Conservation (phyloP, 2,113 vertebrate genomes). For the Pteruthius melanotis region DNA sequence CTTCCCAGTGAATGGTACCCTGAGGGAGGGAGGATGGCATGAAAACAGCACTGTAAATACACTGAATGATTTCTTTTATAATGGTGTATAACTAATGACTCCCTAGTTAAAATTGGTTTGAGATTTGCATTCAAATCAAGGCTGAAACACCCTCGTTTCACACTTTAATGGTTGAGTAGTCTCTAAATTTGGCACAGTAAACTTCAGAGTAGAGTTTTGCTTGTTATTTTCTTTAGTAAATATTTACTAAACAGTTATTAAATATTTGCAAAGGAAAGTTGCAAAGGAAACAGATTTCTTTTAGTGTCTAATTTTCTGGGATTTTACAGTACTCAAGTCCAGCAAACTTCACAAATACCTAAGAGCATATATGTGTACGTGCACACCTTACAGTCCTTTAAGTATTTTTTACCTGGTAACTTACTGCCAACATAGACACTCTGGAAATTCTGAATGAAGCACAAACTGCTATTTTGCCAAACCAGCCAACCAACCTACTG, state of each 20-base stretch:
- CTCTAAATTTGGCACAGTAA: slow-evolving; percentile 26
- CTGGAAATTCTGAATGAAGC: background rate
- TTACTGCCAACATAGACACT: background rate
- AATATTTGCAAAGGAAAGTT: background rate
- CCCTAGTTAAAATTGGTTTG: background rate
- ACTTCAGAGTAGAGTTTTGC: background rate
- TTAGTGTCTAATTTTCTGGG: background rate
- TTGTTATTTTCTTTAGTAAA: background rate
- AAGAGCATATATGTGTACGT: background rate
- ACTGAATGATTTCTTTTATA: background rate
- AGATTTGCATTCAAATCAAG: slow-evolving; percentile 46
- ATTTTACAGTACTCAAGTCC: background rate
- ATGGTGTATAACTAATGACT: background rate
- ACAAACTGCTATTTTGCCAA: background rate
- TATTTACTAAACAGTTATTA: background rate
- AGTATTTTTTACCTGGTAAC: background rate
- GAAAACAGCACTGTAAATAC: background rate
- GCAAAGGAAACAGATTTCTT: background rate
- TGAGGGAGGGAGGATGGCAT: background rate
- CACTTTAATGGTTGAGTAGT: background rate
- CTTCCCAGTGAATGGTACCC: background rate
- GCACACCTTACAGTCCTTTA: background rate
- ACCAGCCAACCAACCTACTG: background rate
- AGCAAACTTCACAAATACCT: background rate
- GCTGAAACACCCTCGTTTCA: slow-evolving; percentile 30